Conservation (phyloP, 1,140 invertebrate species). For the Eurytemora carolleeae region DNA sequence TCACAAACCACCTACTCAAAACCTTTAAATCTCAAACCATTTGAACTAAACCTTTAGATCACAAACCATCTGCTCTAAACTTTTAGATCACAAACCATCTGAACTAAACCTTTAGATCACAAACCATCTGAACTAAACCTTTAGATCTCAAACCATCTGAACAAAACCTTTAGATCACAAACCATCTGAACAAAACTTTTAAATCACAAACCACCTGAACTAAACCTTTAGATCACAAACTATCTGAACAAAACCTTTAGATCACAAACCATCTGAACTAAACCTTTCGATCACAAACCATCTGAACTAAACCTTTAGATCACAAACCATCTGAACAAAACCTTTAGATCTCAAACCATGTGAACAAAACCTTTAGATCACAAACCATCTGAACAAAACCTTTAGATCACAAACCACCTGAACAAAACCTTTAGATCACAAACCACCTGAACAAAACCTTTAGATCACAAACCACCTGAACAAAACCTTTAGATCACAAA, state of each 20-base stretch:
- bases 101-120: constrained; percentile 40
- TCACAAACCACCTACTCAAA: background rate
- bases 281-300: background rate
- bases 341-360: background rate
- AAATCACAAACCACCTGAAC: background rate
- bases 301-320: constrained; percentile 46
- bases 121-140: background rate
- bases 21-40: constrained; percentile 1
- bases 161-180: background rate
- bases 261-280: no score
- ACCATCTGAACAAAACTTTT: background rate
- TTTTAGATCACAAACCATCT: constrained; percentile 25
- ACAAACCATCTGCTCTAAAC: no score
- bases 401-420: background rate
- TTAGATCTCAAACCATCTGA: background rate
- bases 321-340: background rate
- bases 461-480: no score
- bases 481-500: background rate
- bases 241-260: no score
- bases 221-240: constrained; percentile 1
- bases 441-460: no score
- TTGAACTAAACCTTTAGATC: no score
- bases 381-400: background rate
- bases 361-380: background rate
- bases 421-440: background rate